These are phyloP conservation scores for Drosophila acutilabella DNA, from an alignment of 2,888 invertebrate species.

Conservation along the genomic window DNA sequence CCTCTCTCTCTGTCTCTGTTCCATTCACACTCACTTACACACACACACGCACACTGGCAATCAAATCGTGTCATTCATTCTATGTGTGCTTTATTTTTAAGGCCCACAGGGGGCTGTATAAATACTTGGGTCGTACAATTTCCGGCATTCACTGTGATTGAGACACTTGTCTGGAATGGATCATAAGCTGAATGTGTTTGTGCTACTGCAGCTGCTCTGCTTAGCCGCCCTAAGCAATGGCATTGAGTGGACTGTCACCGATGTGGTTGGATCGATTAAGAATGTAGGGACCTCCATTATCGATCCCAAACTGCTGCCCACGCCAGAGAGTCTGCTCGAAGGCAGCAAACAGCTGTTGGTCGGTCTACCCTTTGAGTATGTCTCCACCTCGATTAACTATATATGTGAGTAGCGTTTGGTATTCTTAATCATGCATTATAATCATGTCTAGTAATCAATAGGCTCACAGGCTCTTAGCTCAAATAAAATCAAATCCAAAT, in stretches of 20 bases:
- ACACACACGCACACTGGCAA: slow-evolving; percentile 3
- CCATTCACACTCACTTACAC: background rate
- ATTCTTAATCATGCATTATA: background rate
- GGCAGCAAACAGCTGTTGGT: slow-evolving; percentile 81
- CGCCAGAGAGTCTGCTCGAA: slow-evolving; percentile 76
- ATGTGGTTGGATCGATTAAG: slow-evolving; percentile 66
- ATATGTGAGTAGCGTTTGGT: slow-evolving; percentile 73
- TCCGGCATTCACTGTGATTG: slow-evolving; percentile 62
- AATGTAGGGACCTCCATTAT: slow-evolving; percentile 67
- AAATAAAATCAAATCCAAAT: slow-evolving; percentile 70
- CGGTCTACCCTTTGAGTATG: slow-evolving; percentile 83
- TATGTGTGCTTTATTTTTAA: slow-evolving; percentile 1
- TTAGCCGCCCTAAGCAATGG: slow-evolving; percentile 22
- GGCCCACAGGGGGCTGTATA: slow-evolving; percentile 46
- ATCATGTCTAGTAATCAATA: slow-evolving; percentile 27
- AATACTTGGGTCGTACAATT: slow-evolving; percentile 50
- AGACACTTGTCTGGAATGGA: slow-evolving; percentile 32
- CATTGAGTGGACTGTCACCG: slow-evolving; percentile 57
- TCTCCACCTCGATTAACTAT: slow-evolving; percentile 75
- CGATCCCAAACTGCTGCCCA: slow-evolving; percentile 66
- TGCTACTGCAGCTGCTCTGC: slow-evolving; percentile 28
- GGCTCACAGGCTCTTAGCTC: slow-evolving; percentile 81
- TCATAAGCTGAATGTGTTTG: slow-evolving; percentile 5
- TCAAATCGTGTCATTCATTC: slow-evolving; percentile 1
- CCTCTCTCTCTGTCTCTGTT: background rate